Evolutionary conservation across 2,888 invertebrate species (phyloP).

Genomic region (Chalcis sispes): DNA sequence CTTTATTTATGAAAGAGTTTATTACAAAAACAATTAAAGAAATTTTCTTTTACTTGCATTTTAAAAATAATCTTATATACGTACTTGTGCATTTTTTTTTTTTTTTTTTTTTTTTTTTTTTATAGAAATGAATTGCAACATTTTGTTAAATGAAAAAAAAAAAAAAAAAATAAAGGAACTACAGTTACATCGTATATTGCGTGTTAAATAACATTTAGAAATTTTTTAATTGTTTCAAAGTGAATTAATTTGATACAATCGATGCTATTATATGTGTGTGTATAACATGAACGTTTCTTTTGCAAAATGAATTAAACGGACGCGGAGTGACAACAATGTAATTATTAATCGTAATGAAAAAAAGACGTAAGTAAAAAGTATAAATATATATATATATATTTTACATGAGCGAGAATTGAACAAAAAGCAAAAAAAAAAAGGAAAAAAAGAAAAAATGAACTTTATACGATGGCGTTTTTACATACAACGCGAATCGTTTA

Average conservation of each 20-base stretch:
- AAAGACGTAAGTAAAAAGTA: slow-evolving; percentile 23
- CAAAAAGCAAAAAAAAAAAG: slow-evolving; percentile 39
- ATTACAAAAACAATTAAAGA: slow-evolving; percentile 15
- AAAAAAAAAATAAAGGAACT: too few relatives aligned
- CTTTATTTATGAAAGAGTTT: slow-evolving; percentile 40
- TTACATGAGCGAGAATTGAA: slow-evolving; percentile 47
- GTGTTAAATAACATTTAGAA: background rate
- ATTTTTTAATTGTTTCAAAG: background rate
- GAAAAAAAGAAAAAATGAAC: slow-evolving; percentile 54
- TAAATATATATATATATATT: slow-evolving; percentile 51
- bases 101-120: too few relatives aligned
- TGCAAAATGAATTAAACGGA: background rate
- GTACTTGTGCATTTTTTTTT: slow-evolving; percentile 8
- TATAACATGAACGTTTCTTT: slow-evolving; percentile 5
- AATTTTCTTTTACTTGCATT: slow-evolving; percentile 12
- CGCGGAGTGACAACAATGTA: slow-evolving; percentile 15
- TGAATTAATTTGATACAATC: background rate
- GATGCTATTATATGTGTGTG: background rate
- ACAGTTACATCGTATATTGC: too few relatives aligned
- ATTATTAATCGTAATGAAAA: slow-evolving; percentile 36
- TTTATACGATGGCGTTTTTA: slow-evolving; percentile 62
- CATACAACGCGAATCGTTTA: slow-evolving; percentile 18
- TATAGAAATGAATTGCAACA: background rate
- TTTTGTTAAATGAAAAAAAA: background rate
- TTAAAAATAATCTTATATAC: slow-evolving; percentile 18